Conservation (phyloP, 2,888 invertebrate genomes). For the Aelia acuminata region DNA sequence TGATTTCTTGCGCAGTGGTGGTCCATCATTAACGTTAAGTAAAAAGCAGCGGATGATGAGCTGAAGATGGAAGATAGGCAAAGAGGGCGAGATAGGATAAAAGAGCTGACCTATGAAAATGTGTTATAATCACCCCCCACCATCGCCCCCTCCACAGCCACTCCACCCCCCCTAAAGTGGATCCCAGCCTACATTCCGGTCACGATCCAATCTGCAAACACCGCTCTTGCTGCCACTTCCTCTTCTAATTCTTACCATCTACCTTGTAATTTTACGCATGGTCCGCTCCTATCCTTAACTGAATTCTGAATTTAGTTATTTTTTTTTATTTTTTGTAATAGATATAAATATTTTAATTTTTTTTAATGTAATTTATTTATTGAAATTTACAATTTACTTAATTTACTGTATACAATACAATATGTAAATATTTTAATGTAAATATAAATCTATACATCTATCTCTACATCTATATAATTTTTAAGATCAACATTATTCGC, state of each 20-base stretch:
- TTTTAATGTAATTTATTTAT: no score
- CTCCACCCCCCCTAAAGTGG: background rate
- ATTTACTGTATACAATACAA: no score
- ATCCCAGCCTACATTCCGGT: background rate
- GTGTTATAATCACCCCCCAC: constrained; percentile 33
- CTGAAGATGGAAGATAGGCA: background rate
- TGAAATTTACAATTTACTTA: no score
- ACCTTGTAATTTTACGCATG: background rate
- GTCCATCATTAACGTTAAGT: background rate
- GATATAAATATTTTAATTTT: background rate
- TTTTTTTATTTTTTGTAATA: background rate
- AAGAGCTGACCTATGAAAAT: constrained; percentile 47
- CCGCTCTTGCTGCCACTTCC: background rate
- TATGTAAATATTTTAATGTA: no score
- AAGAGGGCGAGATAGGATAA: background rate
- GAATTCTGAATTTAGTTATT: background rate
- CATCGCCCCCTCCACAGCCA: background rate
- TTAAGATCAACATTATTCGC: no score
- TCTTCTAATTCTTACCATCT: constrained; percentile 25
- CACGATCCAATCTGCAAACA: constrained; percentile 35
- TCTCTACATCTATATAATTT: no score
- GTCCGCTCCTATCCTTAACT: background rate
- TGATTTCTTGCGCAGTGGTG: background rate
- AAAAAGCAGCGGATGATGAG: constrained; percentile 1
- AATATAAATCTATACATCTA: no score